Evolutionary conservation across 37 sponge, comb jelly and placozoan species (phyloP), one percentile per base, ranked within the genome.

Genomic region (Agelas oroides): DNA sequence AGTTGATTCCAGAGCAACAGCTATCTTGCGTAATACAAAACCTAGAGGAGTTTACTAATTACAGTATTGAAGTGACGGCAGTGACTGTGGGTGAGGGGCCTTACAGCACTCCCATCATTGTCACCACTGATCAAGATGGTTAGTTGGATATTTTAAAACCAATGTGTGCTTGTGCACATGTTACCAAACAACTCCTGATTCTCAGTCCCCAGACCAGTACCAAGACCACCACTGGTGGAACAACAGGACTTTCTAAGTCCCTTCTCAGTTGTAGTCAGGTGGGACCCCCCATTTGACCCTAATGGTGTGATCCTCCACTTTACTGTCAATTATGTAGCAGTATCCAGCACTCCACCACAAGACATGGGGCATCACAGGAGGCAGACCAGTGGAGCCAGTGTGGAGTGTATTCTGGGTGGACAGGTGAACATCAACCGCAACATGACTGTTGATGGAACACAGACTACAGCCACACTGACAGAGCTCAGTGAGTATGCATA

Each of bases 391-490:
- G 71, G 1, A 12, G 32, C 41, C 24, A 57, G 17, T 70, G 5
- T 17, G 2, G 73, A 41, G n/a, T 87, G 87, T 72, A 71, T 87
- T 30, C 24, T 63, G 14, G 87, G 79, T 28, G 78, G 70, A 15
- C 33, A 19, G 65, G 55, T n/a, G 31, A 63, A 71, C 21, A 65
- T 71, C n/a, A 41, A 78, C 30, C 35, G 71, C 15, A 87, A 69
- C 33, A 28, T 79, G 5, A 53, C 74, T 33, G 79, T 87, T 0
- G 59, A 25, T 58, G 80, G 73, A 31, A n/a, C n/a, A n/a, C n/a
- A n/a, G n/a, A 87, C 87, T 23, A 52, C 34, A 37, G 35, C 56
- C 24, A 52, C 27, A 37, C 65, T 87, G 6, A 28, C 21, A 14
- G 25, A 64, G 34, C 71, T 87, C 52, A 72, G 87, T 87, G 53